Base-by-base conservation (phyloP, 2,888 invertebrate genomes). In the Nephrotoma appendiculata region DNA sequence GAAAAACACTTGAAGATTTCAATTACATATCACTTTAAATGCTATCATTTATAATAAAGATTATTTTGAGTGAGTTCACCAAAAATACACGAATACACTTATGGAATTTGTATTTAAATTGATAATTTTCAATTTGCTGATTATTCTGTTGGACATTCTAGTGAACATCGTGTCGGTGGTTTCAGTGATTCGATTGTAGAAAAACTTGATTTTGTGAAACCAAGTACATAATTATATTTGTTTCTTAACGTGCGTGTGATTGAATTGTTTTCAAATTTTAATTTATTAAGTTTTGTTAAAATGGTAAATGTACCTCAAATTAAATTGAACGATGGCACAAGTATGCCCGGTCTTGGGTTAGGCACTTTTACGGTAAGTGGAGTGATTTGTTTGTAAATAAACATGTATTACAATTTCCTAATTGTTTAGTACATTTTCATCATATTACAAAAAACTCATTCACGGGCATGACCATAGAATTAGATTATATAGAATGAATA, bases 301-400 rank as follows among this genome's bases (percentile, higher is more conserved):
- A 86, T 52, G 52, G 42, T 19, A 7, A 52, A n/a, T 86, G 86
- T 86, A 19, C 91, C 93, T 0, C 90, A 90, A 19, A 88, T 93
- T 0, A 92, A 92, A 88, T 91, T 95, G 57, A 94, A 93, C 89
- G 93, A 94, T 90, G 94, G 94, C 0, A 89, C 89, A 4, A 90
- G 92, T 86, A 94, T 95, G 89, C 95, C 95, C 0, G 89, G 92
- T 15, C 88, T 95, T 31, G 95, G 95, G 0, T 89, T 95, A 12
- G 95, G 95, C 1, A 95, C 95, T 0, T 95, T 94, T 87, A 89
- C 91, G 89, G 94, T 94, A 89, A 91, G 90, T 89, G 87, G 48
- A 85, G 41, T 42, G 9, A 12, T 89, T 89, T 89, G 71, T 83
- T 45, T 71, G 12, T 48, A 12, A 48, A 83, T 84, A 83, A 43